A percentile compares a stretch with the other conserved stretches of the same genome.
phyloP scores from a whole-genome alignment of 2,888 invertebrate genomes.

The Tachystola acroxantha region DNA sequence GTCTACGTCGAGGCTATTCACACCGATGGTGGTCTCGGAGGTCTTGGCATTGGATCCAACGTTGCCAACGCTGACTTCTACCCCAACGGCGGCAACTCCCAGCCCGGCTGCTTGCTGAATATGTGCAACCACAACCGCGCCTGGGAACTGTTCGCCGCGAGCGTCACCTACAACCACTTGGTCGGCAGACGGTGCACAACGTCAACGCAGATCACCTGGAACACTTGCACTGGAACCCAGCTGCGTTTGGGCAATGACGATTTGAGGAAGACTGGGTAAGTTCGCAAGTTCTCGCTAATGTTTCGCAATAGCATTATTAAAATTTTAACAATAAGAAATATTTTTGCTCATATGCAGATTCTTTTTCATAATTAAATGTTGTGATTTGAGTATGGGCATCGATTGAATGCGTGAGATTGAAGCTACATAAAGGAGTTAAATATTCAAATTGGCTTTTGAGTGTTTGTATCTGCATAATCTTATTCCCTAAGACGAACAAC shows the following conservation, averaged over 20 bases:
- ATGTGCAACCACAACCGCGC: constrained; percentile 54
- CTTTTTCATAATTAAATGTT: too few species aligned
- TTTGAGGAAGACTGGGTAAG: constrained; percentile 43
- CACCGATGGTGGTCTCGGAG: constrained; percentile 63
- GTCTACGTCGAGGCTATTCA: constrained; percentile 53
- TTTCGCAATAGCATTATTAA: too few species aligned
- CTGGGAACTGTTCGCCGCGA: constrained; percentile 49
- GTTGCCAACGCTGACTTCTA: constrained; percentile 78
- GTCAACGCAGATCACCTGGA: constrained; percentile 31
- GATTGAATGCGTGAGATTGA: too few species aligned
- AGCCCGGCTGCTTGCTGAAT: constrained; percentile 46
- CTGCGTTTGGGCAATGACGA: constrained; percentile 46
- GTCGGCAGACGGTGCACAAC: constrained; percentile 36
- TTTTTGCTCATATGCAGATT: too few species aligned
- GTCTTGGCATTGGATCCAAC: constrained; percentile 61
- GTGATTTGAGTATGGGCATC: too few species aligned
- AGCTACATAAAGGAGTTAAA: too few species aligned
- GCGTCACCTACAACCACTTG: constrained; percentile 44
- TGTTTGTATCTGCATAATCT: too few species aligned
- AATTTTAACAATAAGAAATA: too few species aligned
- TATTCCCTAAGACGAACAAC: too few species aligned
- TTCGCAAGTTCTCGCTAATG: too few species aligned
- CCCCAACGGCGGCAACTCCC: constrained; percentile 73
- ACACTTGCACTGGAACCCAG: constrained; percentile 39
- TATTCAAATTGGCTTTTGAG: too few species aligned